Conservation (phyloP, 2,113 vertebrate species). For the Rhipidura dahli region DNA sequence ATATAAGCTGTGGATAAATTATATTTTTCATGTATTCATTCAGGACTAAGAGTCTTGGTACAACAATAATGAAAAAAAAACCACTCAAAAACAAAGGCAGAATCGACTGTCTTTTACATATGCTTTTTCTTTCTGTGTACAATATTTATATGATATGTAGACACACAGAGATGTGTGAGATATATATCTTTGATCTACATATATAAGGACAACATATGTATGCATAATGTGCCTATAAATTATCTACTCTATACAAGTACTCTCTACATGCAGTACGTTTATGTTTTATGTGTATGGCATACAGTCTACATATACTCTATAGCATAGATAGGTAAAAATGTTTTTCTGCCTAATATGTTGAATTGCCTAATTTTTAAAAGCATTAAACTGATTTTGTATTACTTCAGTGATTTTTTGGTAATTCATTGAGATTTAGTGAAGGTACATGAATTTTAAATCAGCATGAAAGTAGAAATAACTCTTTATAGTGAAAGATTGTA, state of each 20-base stretch:
- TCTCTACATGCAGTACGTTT: too few relatives aligned
- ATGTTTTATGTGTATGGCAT: neutral
- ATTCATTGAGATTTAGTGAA: neutral
- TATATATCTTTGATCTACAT: neutral
- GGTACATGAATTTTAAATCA: neutral
- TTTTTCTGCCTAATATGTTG: neutral
- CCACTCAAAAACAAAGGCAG: neutral
- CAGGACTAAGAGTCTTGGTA: neutral
- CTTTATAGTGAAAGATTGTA: neutral
- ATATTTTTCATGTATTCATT: neutral
- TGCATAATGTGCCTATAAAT: neutral
- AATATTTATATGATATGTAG: neutral
- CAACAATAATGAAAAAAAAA: accelerated
- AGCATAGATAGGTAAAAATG: neutral
- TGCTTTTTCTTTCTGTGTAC: neutral
- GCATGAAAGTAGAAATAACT: neutral
- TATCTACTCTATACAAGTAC: neutral
- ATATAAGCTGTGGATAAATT: neutral
- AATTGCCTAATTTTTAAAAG: neutral
- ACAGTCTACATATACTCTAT: too few relatives aligned
- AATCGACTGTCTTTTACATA: neutral
- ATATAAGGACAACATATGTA: too few relatives aligned
- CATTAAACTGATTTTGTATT: neutral
- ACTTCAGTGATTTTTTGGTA: neutral
- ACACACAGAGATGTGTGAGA: neutral